Evolutionary conservation across 2,797 vertebrate genomes (phyloP), one percentile per base, ranked within the genome.

Genomic region (Melanotaenia parkinsoni): DNA sequence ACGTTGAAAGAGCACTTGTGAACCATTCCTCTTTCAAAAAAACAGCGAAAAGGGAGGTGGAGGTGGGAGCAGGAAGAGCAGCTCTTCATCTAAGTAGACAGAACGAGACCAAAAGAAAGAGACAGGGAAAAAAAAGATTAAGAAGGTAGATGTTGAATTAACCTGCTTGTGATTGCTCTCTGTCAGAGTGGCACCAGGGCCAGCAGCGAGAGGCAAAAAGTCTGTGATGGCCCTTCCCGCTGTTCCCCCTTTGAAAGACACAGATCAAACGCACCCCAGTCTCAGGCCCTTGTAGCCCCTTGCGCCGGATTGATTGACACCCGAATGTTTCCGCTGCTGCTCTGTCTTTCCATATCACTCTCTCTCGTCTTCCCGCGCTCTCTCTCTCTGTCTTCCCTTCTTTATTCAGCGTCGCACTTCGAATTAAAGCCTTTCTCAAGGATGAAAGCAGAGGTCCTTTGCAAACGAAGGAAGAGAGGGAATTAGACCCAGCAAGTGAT

Each of bases 371-470:
- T 43, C 64, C 37, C 30, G n/a, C 38, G 13, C 60, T 24, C 72
- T 26, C 64, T 74, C 77, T 64, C 59, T 60, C 82, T 28, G 33
- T 80, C 86, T 78, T 84, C 81, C 83, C 79, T 84, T 87, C 86
- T 93, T 93, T 91, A 95, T 94, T 96, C 93, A 95, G 82, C 88
- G 83, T 93, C 90, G 91, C 90, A 94, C 94, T 95, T 95, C 92
- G 62, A 94, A 94, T 94, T 93, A 96, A 97, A 96, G 95, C 94
- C 95, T 94, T 94, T 95, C 90, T 93, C 93, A 88, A 87, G 92
- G 94, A 94, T 95, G 91, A 96, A 96, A 94, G 93, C 90, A 91
- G 92, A 95, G 94, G 94, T 95, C 93, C 95, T 96, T 95, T 94
- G 87, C 85, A 92, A 92, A 91, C 74, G 75, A 88, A 90, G 89